Evolutionary conservation across 2,888 invertebrate species (phyloP).

Genomic region (Tetrapedia diversipes): DNA sequence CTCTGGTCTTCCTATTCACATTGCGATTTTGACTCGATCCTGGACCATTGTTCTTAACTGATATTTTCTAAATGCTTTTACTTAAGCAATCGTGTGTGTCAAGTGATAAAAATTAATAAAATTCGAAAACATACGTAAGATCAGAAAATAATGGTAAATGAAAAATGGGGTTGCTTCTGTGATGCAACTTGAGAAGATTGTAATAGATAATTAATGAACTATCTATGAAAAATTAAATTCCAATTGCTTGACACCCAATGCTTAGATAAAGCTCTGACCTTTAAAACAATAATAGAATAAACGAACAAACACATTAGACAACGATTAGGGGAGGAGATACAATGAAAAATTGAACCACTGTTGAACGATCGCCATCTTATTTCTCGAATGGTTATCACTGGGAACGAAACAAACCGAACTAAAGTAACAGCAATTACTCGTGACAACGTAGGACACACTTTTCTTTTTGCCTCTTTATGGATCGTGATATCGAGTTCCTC

Average conservation of each 20-base stretch:
- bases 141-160: too few species aligned
- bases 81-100: too few species aligned
- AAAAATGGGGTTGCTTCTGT: too few species aligned
- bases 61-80: too few species aligned
- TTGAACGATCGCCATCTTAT: constrained; percentile 33
- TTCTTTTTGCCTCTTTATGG: neutral
- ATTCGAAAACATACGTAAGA: too few species aligned
- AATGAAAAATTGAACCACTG: constrained; percentile 19
- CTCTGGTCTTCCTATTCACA: constrained; percentile 37
- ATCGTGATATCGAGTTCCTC: constrained; percentile 1
- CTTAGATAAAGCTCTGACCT: neutral
- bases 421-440: neutral
- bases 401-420: neutral
- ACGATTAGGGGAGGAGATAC: constrained; percentile 6
- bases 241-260: neutral
- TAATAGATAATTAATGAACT: too few species aligned
- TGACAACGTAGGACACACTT: neutral
- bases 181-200: too few species aligned
- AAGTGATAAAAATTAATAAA: too few species aligned
- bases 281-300: too few species aligned
- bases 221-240: neutral
- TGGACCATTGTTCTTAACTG: too few species aligned
- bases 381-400: neutral
- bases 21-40: neutral
- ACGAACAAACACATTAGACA: neutral